phyloP scores from a whole-genome alignment of 2,113 vertebrate species.

The Puffinus mauretanicus region DNA sequence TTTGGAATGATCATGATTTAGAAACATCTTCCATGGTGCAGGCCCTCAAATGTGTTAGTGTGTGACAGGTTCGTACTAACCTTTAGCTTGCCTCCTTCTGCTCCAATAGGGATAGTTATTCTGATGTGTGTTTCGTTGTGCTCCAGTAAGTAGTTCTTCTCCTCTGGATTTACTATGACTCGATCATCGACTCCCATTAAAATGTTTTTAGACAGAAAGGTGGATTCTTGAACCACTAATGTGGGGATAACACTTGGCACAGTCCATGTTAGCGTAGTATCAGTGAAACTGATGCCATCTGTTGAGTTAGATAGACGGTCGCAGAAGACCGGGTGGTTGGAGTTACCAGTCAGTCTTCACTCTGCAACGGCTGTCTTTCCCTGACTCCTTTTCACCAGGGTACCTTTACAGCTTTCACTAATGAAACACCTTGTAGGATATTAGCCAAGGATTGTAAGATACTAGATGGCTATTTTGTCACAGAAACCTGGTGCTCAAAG shows the following conservation, averaged over 20 bases:
- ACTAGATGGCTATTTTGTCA: neutral
- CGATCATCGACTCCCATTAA: conserved; percentile 73
- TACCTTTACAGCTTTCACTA: neutral
- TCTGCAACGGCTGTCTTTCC: neutral
- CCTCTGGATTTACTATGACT: conserved; percentile 10
- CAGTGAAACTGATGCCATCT: conserved; percentile 77
- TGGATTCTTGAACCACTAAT: conserved; percentile 60
- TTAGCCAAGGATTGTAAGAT: neutral
- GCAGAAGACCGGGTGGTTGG: neutral
- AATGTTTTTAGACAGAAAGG: conserved; percentile 64
- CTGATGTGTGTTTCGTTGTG: conserved; percentile 51
- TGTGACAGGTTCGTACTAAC: neutral
- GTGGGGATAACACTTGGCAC: conserved; percentile 76
- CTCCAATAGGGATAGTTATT: conserved; percentile 77
- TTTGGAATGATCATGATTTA: neutral
- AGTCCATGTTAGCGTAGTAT: conserved; percentile 73
- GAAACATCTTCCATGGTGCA: neutral
- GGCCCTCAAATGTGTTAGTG: neutral
- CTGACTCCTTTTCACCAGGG: neutral
- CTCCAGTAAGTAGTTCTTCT: conserved; percentile 66
- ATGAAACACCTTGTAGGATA: neutral
- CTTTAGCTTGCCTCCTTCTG: conserved; percentile 71
- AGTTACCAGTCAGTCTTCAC: neutral
- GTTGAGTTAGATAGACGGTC: neutral
- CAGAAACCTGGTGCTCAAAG: neutral